Percentiles rank a stretch among this genome's conserved stretches.
These are phyloP conservation scores for Hippocampus guttulatus DNA, from an alignment of 2,113 vertebrate species.

Conservation along the genomic window DNA sequence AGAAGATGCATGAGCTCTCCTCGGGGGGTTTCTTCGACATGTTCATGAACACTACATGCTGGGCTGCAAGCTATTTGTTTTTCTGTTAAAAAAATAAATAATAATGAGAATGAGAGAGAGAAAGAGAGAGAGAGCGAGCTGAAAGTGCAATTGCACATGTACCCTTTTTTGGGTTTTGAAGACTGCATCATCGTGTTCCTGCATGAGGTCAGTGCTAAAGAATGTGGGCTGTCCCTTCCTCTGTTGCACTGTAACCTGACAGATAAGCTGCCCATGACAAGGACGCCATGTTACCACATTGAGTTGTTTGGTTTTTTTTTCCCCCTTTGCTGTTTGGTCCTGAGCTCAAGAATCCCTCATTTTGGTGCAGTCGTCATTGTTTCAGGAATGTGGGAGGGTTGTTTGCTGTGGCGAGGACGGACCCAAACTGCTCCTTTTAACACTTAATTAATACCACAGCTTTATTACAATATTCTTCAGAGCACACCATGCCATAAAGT, in stretches of 20 bases:
- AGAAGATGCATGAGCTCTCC: slow-evolving; percentile 41
- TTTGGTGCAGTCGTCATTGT: slow-evolving; percentile 42
- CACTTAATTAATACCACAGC: not conserved
- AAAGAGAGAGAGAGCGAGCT: not conserved
- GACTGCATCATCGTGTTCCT: slow-evolving; percentile 20
- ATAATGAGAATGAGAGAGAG: too few species aligned
- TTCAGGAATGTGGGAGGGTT: slow-evolving; percentile 50
- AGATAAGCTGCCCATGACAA: slow-evolving; percentile 40
- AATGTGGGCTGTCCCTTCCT: slow-evolving; percentile 63
- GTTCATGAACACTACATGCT: not conserved
- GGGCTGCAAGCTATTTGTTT: not conserved
- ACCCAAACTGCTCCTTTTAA: not conserved
- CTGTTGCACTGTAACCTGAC: slow-evolving; percentile 44
- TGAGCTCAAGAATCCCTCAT: slow-evolving; percentile 29
- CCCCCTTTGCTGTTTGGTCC: slow-evolving; percentile 1
- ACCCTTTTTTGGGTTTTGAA: slow-evolving; percentile 8
- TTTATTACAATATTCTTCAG: not conserved
- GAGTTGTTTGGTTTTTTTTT: slow-evolving; percentile 11
- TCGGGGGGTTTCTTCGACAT: not conserved
- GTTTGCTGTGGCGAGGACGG: slow-evolving; percentile 14
- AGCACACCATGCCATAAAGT: not conserved
- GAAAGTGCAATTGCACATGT: not conserved
- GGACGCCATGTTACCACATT: slow-evolving; percentile 38
- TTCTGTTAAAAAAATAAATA: not conserved
- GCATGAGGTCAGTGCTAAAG: slow-evolving; percentile 53